phyloP scores from a whole-genome alignment of 2,888 invertebrate species.

The Cryptocheilus praepositus region DNA sequence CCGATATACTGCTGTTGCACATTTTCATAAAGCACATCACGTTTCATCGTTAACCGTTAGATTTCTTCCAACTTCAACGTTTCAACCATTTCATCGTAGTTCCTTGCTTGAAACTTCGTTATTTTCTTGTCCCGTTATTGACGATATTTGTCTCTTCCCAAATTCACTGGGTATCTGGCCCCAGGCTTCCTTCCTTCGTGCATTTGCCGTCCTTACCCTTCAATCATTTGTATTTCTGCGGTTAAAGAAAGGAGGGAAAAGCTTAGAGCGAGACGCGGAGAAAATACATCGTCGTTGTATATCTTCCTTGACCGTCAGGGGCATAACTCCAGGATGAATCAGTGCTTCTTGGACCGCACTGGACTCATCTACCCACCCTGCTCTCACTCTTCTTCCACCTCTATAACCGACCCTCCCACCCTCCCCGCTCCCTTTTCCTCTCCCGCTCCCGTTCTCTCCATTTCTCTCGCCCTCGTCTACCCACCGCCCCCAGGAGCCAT shows the following conservation, averaged over 20 bases:
- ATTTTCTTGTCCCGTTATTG: no score
- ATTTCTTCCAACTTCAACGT: no score
- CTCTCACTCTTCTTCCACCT: constrained; percentile 50
- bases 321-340: constrained; percentile 73
- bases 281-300: constrained; percentile 66
- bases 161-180: no score
- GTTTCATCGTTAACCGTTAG: no score
- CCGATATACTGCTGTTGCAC: no score
- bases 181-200: no score
- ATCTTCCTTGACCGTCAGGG: constrained; percentile 65
- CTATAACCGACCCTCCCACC: constrained; percentile 23
- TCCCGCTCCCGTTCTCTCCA: constrained; percentile 12
- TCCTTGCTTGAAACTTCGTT: no score
- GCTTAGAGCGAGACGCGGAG: constrained; percentile 46
- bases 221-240: constrained; percentile 1
- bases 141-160: no score
- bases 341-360: constrained; percentile 72
- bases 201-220: neutral
- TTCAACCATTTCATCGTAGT: no score
- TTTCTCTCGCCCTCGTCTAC: constrained; percentile 42
- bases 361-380: constrained; percentile 62
- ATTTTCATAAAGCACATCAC: no score
- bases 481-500: constrained; percentile 65
- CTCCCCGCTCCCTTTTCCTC: constrained; percentile 10
- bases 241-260: neutral